Percentiles rank a stretch among this genome's conserved stretches.
phyloP scores from a whole-genome alignment of 1,140 invertebrate genomes.

The Bombus picipes region DNA sequence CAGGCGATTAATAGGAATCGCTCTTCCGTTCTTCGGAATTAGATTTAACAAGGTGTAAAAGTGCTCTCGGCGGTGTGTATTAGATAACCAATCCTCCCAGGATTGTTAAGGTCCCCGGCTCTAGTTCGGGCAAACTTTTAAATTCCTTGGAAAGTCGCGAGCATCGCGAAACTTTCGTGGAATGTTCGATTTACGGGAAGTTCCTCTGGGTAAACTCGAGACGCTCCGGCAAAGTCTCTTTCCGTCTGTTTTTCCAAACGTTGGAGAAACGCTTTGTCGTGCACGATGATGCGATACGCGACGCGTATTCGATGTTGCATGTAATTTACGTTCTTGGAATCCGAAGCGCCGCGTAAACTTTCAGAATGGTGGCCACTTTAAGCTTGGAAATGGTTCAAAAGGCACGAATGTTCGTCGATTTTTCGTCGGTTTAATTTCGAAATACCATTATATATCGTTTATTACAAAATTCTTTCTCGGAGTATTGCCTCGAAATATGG shows the following conservation, averaged over 20 bases:
- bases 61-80: background rate
- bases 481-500: too few relatives aligned
- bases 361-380: background rate
- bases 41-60: background rate
- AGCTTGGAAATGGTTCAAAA: background rate
- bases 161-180: constrained; percentile 6
- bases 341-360: background rate
- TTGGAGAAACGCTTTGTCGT: background rate
- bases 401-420: background rate
- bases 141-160: constrained; percentile 26
- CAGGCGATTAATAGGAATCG: background rate
- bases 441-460: background rate
- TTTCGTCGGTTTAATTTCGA: too few relatives aligned
- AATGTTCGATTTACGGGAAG: constrained; percentile 40
- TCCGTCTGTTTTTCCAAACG: background rate
- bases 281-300: background rate
- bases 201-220: constrained; percentile 14
- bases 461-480: background rate
- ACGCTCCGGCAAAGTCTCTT: background rate
- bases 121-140: constrained; percentile 22
- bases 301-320: background rate
- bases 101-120: background rate
- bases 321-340: constrained; percentile 2
- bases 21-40: background rate
- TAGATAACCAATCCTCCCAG: background rate